Base-by-base conservation (phyloP, 2,113 vertebrate genomes). In the Nothoprocta pentlandii region DNA sequence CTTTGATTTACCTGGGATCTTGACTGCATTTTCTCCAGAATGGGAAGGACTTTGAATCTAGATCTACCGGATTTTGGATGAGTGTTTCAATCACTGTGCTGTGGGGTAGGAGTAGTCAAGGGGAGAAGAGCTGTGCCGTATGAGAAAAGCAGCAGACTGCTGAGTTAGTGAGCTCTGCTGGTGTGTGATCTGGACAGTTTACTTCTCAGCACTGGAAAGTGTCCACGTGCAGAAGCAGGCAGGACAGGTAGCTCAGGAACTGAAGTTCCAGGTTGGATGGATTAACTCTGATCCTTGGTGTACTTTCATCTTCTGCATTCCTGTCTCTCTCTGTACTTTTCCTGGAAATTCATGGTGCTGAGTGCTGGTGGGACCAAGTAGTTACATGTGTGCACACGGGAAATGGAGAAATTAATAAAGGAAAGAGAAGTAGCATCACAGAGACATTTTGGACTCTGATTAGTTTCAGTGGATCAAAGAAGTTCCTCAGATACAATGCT, bases 21-120 rank as follows among this genome's bases (percentile, higher is more conserved):
- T 73, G 7, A 39, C 85, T 91, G 34, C n/a, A 39, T 36, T 39
- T 41, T 26, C 20, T 49, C 28, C 16, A 77, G 79, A 76, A 76
- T 25, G 17, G 32, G 26, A 79, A 63, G 6, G 21, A 19, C 0
- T 0, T n/a, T 62, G 44, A 83, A n/a, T 92, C 19, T 74, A 20
- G 46, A 66, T 41, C 59, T 73, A n/a, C 25, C 34, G 10, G 1
- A 2, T 10, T 83, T 69, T 44, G 71, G 59, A 53, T 47, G 54
- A 62, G 22, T 62, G 89, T 87, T 56, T 74, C 19, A 28, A 58
- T 85, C 23, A 8, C 21, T 82, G 2, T 28, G 11, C 23, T 61
- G 14, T 59, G 23, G 78, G 16, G 3, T 66, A 39, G 49, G 49
- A 74, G 23, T 0, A 0, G 6, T 34, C 67, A 12, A 28, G 42